Evolutionary conservation across 2,888 invertebrate genomes (phyloP).

Genomic region (Noctua pronuba): DNA sequence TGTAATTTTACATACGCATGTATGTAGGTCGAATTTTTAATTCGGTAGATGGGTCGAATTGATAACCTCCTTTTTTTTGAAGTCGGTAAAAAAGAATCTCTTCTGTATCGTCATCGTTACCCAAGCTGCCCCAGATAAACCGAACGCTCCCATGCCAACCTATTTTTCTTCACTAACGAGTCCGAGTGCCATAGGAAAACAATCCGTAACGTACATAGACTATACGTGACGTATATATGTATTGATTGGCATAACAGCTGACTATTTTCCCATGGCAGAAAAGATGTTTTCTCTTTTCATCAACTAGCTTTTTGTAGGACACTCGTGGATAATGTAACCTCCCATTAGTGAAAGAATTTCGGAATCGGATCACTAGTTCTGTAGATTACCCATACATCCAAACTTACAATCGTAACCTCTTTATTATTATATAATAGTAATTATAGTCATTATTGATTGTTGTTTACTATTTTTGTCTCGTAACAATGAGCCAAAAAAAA

Average conservation of each 20-base stretch:
- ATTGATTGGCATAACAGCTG: conserved; percentile 20
- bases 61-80: not conserved
- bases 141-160: conserved; percentile 16
- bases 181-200: conserved; percentile 25
- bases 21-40: not conserved
- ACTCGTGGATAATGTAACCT: not conserved
- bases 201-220: conserved; percentile 15
- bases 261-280: conserved; percentile 31
- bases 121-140: conserved; percentile 4
- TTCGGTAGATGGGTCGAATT: not conserved
- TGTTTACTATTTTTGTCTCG: not conserved
- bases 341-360: not conserved
- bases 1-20: not conserved
- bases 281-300: not conserved
- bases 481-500: not conserved
- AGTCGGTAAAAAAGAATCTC: not conserved
- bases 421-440: too few species aligned
- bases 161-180: conserved; percentile 32
- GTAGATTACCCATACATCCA: not conserved
- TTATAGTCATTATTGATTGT: too few species aligned
- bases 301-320: not conserved
- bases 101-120: not conserved
- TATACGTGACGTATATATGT: not conserved
- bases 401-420: not conserved
- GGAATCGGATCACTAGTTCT: not conserved